Evolutionary conservation across 2,113 vertebrate species (phyloP).

Genomic region (Phrynosoma platyrhinos): DNA sequence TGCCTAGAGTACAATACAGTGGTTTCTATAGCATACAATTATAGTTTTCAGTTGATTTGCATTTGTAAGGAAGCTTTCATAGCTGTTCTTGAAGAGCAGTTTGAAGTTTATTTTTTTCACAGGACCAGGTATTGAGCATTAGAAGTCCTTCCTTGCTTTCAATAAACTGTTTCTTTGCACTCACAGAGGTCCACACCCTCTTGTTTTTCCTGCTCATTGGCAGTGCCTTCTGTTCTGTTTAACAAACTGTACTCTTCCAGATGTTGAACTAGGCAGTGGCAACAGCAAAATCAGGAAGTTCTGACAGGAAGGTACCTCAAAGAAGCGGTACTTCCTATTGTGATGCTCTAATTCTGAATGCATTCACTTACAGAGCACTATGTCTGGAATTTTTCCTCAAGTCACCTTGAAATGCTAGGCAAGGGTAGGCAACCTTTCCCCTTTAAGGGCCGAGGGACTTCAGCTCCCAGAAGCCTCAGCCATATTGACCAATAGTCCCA

Average conservation of each 20-base stretch:
- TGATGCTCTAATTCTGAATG: background rate
- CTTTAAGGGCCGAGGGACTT: no score
- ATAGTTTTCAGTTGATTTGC: background rate
- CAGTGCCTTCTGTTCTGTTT: background rate
- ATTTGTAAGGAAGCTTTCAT: background rate
- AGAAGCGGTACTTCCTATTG: conserved; percentile 6
- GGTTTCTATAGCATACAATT: background rate
- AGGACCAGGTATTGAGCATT: background rate
- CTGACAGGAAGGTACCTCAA: conserved; percentile 19
- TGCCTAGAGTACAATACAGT: background rate
- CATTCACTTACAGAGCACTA: background rate
- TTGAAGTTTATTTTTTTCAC: background rate
- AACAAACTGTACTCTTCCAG: conserved; percentile 17
- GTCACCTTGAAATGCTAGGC: background rate
- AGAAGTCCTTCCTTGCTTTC: background rate
- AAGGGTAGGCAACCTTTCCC: no score
- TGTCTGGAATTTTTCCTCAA: background rate
- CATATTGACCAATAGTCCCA: no score
- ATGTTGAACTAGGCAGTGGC: conserved; percentile 1
- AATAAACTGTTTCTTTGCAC: background rate
- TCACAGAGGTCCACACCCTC: background rate
- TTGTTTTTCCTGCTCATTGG: conserved; percentile 16
- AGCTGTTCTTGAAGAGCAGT: background rate
- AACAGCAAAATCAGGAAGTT: background rate
- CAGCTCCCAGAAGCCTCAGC: no score